These are phyloP conservation scores for Lasiurus cinereus DNA, from an alignment of 2,113 vertebrate genomes.

Conservation along the genomic window DNA sequence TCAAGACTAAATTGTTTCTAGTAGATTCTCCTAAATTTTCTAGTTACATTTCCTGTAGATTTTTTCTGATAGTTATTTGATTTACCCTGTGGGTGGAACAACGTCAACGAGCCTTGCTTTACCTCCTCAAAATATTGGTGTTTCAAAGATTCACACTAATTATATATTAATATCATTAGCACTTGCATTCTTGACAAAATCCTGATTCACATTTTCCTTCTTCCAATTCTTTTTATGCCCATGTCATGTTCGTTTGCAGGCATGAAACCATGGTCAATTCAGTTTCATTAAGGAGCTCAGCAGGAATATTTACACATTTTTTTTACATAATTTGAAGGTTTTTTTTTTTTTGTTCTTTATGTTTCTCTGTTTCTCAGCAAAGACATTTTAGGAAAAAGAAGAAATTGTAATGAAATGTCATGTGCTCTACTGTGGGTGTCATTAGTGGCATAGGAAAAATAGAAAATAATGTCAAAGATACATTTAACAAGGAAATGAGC, in stretches of 20 bases:
- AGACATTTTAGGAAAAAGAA: neutral
- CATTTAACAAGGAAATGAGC: conserved; percentile 31
- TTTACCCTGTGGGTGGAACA: neutral
- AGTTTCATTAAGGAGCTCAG: conserved; percentile 20
- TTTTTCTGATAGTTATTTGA: neutral
- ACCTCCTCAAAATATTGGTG: neutral
- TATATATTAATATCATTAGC: neutral
- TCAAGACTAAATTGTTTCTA: neutral
- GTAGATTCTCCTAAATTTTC: neutral
- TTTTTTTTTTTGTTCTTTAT: neutral
- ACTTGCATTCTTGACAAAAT: neutral
- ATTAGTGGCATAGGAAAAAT: neutral
- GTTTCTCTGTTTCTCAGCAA: conserved; percentile 37
- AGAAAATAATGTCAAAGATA: conserved; percentile 18
- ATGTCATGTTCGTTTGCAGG: neutral
- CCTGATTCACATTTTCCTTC: conserved; percentile 26
- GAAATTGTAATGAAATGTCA: neutral
- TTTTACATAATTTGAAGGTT: neutral
- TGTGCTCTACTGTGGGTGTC: neutral
- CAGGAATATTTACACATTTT: neutral
- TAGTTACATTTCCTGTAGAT: neutral
- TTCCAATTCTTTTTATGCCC: neutral
- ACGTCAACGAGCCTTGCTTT: neutral
- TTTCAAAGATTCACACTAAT: conserved; percentile 3
- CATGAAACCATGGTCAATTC: neutral